A percentile compares a stretch with the other conserved stretches of the same genome.
phyloP scores from a whole-genome alignment of 2,797 vertebrate genomes.

The Protonibea diacanthus region DNA sequence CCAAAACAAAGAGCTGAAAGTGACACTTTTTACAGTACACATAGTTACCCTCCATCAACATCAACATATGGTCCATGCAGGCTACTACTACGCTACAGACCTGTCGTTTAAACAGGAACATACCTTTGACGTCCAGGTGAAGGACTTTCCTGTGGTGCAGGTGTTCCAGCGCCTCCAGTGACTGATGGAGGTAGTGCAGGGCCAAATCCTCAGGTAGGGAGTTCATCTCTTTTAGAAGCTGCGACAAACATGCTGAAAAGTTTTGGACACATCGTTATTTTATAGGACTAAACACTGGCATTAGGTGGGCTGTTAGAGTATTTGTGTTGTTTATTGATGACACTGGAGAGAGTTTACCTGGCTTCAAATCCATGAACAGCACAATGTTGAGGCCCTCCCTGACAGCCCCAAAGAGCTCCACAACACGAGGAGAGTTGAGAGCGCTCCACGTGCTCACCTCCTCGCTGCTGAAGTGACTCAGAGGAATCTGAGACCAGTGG shows the following conservation, averaged over 20 bases:
- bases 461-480: conserved; percentile 89
- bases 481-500: conserved; percentile 85
- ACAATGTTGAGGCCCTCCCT: conserved; percentile 91
- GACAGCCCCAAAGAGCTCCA: conserved; percentile 93
- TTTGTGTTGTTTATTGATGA: neutral
- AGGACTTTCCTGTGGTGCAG: conserved; percentile 90
- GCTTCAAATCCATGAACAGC: conserved; percentile 96
- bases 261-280: neutral
- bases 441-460: conserved; percentile 91
- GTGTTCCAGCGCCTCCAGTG: conserved; percentile 91
- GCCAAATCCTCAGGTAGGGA: conserved; percentile 91
- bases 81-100: too few relatives aligned
- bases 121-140: conserved; percentile 97
- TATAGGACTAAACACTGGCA: neutral
- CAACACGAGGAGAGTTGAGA: conserved; percentile 87
- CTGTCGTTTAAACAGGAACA: neutral
- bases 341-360: conserved; percentile 82
- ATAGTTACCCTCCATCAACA: too few relatives aligned
- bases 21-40: too few relatives aligned
- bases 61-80: too few relatives aligned
- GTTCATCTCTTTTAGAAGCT: conserved; percentile 89
- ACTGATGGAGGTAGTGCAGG: conserved; percentile 92
- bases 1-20: too few relatives aligned
- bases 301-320: too few relatives aligned
- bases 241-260: conserved; percentile 88